These are phyloP conservation scores for Drosophila tristis DNA, from an alignment of 1,140 invertebrate genomes.

Conservation along the genomic window DNA sequence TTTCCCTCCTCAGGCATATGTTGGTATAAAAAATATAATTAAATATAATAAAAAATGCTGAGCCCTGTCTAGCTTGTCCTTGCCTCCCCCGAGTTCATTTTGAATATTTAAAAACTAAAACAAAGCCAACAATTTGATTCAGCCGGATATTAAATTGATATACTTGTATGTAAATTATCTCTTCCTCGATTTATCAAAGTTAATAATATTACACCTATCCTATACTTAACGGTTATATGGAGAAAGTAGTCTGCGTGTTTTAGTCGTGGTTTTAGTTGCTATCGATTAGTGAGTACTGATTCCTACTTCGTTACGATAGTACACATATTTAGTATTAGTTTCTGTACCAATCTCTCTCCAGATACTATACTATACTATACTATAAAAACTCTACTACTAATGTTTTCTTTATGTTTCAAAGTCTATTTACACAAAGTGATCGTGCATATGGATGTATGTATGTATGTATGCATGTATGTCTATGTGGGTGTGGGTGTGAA, in stretches of 20 bases:
- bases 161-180: no score
- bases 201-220: no score
- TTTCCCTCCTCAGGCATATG: constrained; percentile 12
- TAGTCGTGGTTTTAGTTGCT: no score
- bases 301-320: background rate
- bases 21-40: constrained; percentile 36
- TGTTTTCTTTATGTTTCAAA: constrained; percentile 1
- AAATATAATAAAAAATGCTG: background rate
- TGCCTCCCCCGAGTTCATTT: no score
- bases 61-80: background rate
- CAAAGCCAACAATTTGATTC: no score
- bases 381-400: background rate
- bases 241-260: no score
- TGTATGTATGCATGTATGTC: constrained; percentile 6
- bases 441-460: background rate
- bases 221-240: no score
- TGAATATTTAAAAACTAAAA: no score
- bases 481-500: background rate
- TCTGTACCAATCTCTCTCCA: background rate
- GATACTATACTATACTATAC: background rate
- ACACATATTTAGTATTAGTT: background rate
- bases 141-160: no score
- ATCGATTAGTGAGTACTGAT: no score
- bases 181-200: no score
- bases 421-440: background rate